These are phyloP conservation scores for Drosophila falleni DNA, from an alignment of 2,888 invertebrate species.

Conservation along the genomic window DNA sequence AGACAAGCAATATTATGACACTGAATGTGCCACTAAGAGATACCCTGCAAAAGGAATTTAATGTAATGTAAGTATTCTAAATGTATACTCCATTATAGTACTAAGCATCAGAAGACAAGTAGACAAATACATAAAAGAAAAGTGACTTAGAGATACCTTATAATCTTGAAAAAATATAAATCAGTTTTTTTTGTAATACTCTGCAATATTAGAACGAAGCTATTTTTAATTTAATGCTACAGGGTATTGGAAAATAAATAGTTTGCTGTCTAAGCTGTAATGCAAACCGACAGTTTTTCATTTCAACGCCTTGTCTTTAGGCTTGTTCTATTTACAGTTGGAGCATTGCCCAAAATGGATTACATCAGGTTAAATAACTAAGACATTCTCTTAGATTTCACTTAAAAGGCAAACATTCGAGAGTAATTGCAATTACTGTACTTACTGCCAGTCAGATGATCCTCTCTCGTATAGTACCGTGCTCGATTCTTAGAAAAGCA, in stretches of 20 bases:
- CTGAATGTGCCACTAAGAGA: background rate
- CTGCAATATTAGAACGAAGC: too few relatives aligned
- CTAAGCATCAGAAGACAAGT: background rate
- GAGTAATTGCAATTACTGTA: slow-evolving; percentile 47
- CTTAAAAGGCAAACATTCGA: background rate
- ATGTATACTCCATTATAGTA: background rate
- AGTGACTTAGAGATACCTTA: background rate
- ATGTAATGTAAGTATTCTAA: background rate
- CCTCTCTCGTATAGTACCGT: slow-evolving; percentile 93
- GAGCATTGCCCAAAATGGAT: slow-evolving; percentile 53
- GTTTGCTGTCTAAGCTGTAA: slow-evolving; percentile 27
- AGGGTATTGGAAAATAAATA: slow-evolving; percentile 28
- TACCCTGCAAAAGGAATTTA: background rate
- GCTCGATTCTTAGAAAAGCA: slow-evolving; percentile 90
- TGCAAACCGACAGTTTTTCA: slow-evolving; percentile 52
- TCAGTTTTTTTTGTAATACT: too few relatives aligned
- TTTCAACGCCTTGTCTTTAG: slow-evolving; percentile 53
- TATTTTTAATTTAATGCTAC: background rate
- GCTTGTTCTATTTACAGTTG: slow-evolving; percentile 31
- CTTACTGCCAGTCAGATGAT: slow-evolving; percentile 85
- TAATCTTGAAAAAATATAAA: too few relatives aligned
- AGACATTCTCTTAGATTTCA: background rate
- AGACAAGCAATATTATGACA: background rate
- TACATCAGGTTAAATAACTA: slow-evolving; percentile 24
- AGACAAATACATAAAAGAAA: background rate